Evolutionary conservation across 2,888 invertebrate species (phyloP), one percentile per base, ranked within the genome.

Genomic region (Pecten maximus): DNA sequence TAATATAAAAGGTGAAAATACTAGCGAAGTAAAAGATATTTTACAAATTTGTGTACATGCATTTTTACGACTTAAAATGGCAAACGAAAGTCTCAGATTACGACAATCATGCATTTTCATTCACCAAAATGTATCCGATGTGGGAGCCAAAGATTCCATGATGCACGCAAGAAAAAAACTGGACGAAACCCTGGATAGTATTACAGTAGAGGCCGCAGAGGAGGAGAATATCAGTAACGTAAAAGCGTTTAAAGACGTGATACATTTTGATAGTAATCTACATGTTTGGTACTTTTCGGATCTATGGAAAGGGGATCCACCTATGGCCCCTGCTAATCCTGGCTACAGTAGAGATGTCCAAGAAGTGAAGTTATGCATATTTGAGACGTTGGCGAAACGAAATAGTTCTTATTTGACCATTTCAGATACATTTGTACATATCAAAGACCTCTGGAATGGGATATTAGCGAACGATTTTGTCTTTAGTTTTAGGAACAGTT

Each of bases 61-160:
- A 40, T 91, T 92, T 74, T n/a, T 92, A 16, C 39, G 90, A 54
- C 87, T 92, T 88, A 89, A 92, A 48, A 86, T 87, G 40, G 87
- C 50, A 35, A 87, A 87, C 6, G 39, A 87, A 44, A 40, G 15
- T n/a, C 16, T 86, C 0, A 15, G 44, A 40, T 40, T 91, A 2
- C 39, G 40, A 0, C 91, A 91, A 35, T 40, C 50, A 0, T 91
- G 92, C 74, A 54, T 88, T 12, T 91, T 91, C 28, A 88, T 91
- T 48, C 92, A 92, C 50, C 92, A 92, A 87, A 92, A 91, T 89
- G 91, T 92, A 15, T 44, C 90, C 8, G 88, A 90, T 16, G 40
- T 87, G 12, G 40, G 88, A 48, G 89, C 90, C 23, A 40, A 90
- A 44, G 60, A 89, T 35, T 48, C 87, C 88, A 40, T 90, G 16